Evolutionary conservation across 2,113 vertebrate species (phyloP), one percentile per base, ranked within the genome.

Genomic region (Peucedramus taeniatus): DNA sequence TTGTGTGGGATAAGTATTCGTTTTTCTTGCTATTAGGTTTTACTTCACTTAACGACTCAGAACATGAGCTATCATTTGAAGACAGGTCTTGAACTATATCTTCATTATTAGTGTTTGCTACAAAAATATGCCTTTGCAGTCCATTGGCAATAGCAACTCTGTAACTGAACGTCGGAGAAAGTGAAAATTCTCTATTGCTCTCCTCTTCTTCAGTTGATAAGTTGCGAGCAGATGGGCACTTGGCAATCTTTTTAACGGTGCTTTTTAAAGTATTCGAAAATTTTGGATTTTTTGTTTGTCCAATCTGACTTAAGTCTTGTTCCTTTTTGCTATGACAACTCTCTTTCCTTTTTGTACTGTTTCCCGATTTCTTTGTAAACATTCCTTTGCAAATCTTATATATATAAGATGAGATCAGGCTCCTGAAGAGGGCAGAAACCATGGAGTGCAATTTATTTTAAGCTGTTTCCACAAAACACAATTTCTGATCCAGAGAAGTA

Each of bases 351-450:
- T 98, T 99, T 92, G 98, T 99, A 98, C 98, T 98, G 98, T 98
- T 99, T 96, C 98, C 99, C 98, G 96, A 96, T 99, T 99, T 99
- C 99, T 99, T 99, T 99, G 99, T 99, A 98, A 99, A 99, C 99
- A 99, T 99, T 99, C 99, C 99, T 99, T 99, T 99, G 98, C 98
- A 99, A 99, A 99, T 98, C 98, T 99, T 99, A 97, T 98, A 96
- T 97, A 99, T 98, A 97, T 98, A 99, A 97, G 97, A 98, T 94
- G 98, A 98, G 98, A 98, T 97, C 92, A 99, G 98, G 96, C 98
- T 99, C 98, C 98, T 98, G 94, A 99, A 98, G 97, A 99, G 97
- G 95, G 97, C 97, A 98, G 99, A 98, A 99, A 99, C 99, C 99
- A 99, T 99, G 98, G 98, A 98, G 98, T 95, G 98, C 83, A 97